Base-by-base conservation (phyloP, 2,113 vertebrate genomes). In the Petromus typicus region DNA sequence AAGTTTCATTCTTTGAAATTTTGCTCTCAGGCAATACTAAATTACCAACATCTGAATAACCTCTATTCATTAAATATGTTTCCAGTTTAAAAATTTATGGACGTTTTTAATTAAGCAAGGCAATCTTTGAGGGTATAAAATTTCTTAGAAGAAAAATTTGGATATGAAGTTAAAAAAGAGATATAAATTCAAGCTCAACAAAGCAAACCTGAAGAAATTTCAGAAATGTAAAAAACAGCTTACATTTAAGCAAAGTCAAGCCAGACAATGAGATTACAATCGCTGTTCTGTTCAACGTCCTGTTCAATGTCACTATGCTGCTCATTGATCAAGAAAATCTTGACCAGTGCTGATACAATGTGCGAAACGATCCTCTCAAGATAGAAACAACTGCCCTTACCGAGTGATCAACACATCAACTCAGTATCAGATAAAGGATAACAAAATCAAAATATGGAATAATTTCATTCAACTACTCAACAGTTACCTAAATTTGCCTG, bases 1-100 rank as follows among this genome's bases (percentile, higher is more conserved):
- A 75, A 69, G 88, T 56, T 25, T 64, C 43, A 89, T 90, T 84
- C 27, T 96, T 61, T 84, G 45, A 89, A 92, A 91, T 85, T 37
- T 80, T 75, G 17, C 79, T 69, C 89, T 14, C 69, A 40, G 76
- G 40, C 40, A 81, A 64, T 54, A 17, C 43, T 79, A 9, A 81
- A 23, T 86, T 93, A 88, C 16, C 12, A 80, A 64, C 66, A 95
- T 4, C 14, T 81, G 57, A 75, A 87, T 79, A 91, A 92, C 87
- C 22, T 76, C 32, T 67, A 51, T 4, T 73, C 27, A 75, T 67
- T 84, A 79, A 85, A 25, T 57, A 48, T 66, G 56, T 89, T 88
- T 88, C 43, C 32, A 73, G 25, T 43, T 75, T 91, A 87, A 51
- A 18, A 87, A 84, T 93, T 90, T 66, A 51, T 17, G 16, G 5